Conservation (phyloP, 2,113 vertebrate genomes). For the sheep (Ovis aries) region ARS-UI_Ramb_v3.0 NC_056077.1:23670501-23671000, state of each 20-base stretch:
- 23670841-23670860: not conserved
- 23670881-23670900: not conserved
- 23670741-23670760: not conserved
- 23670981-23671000: not conserved
- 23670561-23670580: too few relatives aligned
- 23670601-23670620: too few relatives aligned
- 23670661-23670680: not conserved
- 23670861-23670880: not conserved
- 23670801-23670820: not conserved
- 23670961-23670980: not conserved
- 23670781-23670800: not conserved
- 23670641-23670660: not conserved
- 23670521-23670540: too few relatives aligned
- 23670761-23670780: not conserved
- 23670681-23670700: not conserved
- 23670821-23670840: not conserved
- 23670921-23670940: not conserved
- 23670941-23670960: not conserved
- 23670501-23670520: too few relatives aligned
- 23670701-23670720: not conserved
- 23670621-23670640: not conserved
- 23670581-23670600: too few relatives aligned
- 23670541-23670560: too few relatives aligned
- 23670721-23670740: not conserved
- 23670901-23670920: not conserved